Base-by-base conservation (phyloP, 2,797 vertebrate species). In the Acrossocheilus fasciatus region DNA sequence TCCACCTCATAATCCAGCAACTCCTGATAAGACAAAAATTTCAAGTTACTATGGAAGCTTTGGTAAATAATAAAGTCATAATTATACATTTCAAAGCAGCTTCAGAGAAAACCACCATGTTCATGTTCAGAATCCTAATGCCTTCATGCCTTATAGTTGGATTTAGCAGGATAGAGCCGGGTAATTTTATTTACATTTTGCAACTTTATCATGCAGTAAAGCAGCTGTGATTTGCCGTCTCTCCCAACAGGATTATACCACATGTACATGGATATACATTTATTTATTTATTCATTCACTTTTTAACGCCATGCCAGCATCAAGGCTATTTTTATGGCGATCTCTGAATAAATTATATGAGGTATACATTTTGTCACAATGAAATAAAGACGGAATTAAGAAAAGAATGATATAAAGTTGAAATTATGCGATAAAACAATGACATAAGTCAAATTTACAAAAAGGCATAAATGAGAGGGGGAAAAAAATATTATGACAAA, bases 1-100 rank as follows among this genome's bases (percentile, higher is more conserved):
- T 99, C 98, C 26, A 99, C 96, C 85, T 99, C 98, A 1, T 99
- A 99, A 92, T 99, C 98, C 50, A 99, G 93, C 12, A 98, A 91
- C 4, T 94, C 93, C 98, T 99, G 89, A 17, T 64, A 54, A 66
- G 62, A 86, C 20, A 76, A 41, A 92, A 36, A 74, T 6, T 12
- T 72, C 8, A 57, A 5, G 3, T 73, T 59, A 12, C 10, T 34
- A 62, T 18, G 5, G 11, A 70, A 4, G 18, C 73, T 18, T 75
- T 5, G 2, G 26, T 18, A 30, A 74, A 73, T 43, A 8, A 68
- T 30, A 64, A 64, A 64, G n/a, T 30, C 59, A 64, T 6, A 64
- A 15, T 26, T 30, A 30, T 30, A 30, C 0, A 30, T 30, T 64
- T 30, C n/a, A 64, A 62, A 62, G n/a, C 23, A 62, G n/a, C n/a